A percentile compares a stretch with the other conserved stretches of the same genome.
Evolutionary conservation across 2,888 invertebrate genomes (phyloP).

Genomic region (Bugula neritina): DNA sequence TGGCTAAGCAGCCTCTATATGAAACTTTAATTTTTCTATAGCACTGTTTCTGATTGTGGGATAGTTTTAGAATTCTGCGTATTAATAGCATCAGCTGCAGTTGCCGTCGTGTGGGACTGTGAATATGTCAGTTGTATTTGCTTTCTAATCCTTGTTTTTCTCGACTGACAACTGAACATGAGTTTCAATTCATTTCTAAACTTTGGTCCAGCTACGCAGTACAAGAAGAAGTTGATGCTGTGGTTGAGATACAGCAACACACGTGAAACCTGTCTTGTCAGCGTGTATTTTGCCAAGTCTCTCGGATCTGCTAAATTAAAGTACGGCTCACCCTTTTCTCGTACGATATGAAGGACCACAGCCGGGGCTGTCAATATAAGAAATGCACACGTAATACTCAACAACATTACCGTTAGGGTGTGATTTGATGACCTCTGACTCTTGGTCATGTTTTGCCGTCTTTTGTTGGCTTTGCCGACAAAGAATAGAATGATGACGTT

Average conservation of each 20-base stretch:
- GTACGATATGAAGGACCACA: slow-evolving; percentile 37
- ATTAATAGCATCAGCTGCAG: neutral
- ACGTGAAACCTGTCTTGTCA: slow-evolving; percentile 35
- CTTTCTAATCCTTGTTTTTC: neutral
- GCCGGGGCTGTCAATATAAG: slow-evolving; percentile 38
- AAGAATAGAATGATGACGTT: slow-evolving; percentile 39
- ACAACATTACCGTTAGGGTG: slow-evolving; percentile 36
- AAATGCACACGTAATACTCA: slow-evolving; percentile 38
- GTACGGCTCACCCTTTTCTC: slow-evolving; percentile 34
- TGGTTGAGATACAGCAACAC: slow-evolving; percentile 42
- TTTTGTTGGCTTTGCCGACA: slow-evolving; percentile 31
- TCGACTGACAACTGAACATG: neutral
- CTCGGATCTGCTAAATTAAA: slow-evolving; percentile 31
- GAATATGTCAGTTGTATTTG: neutral
- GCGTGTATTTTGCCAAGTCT: slow-evolving; percentile 33
- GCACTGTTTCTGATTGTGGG: neutral
- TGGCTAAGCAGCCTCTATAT: too few relatives aligned
- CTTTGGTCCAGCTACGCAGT: slow-evolving; percentile 40
- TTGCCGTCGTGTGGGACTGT: neutral
- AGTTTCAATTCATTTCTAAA: slow-evolving; percentile 38
- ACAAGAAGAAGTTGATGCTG: slow-evolving; percentile 43
- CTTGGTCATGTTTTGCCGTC: slow-evolving; percentile 31
- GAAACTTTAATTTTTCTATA: too few relatives aligned
- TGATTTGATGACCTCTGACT: neutral
- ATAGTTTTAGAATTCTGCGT: neutral